These are phyloP conservation scores for Karalla daura DNA, from an alignment of 2,797 vertebrate species.

Conservation along the genomic window DNA sequence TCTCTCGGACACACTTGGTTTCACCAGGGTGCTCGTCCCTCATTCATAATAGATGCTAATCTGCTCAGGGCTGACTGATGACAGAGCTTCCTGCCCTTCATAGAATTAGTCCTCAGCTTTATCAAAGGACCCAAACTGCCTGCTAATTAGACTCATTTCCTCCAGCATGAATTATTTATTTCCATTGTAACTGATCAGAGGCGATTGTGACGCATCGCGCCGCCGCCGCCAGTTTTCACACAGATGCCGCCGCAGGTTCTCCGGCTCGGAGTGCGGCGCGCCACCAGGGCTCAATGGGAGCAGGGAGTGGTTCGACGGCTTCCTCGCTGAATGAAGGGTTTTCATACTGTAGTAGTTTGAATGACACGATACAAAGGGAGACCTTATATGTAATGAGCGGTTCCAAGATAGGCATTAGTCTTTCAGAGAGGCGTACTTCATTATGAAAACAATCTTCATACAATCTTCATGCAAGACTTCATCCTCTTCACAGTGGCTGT, in stretches of 20 bases:
- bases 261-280: conserved; percentile 81
- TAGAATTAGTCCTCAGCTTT: conserved; percentile 94
- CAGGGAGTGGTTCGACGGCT: conserved; percentile 19
- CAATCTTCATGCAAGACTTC: not conserved
- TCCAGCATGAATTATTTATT: conserved; percentile 99
- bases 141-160: conserved; percentile 99
- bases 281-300: conserved; percentile 56
- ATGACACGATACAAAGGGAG: conserved; percentile 1
- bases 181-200: conserved; percentile 96
- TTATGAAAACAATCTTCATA: not conserved
- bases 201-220: conserved; percentile 94
- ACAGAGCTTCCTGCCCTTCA: conserved; percentile 97
- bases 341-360: conserved; percentile 11
- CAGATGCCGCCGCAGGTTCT: conserved; percentile 85
- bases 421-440: not conserved
- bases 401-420: not conserved
- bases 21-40: conserved; percentile 93
- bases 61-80: conserved; percentile 98
- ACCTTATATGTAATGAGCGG: not conserved
- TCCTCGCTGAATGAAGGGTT: not conserved
- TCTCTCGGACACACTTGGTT: conserved; percentile 96
- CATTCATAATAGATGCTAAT: conserved; percentile 99
- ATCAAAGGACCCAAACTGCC: conserved; percentile 98
- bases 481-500: not conserved
- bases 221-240: conserved; percentile 91